A percentile compares a stretch with the other conserved stretches of the same genome.
Evolutionary conservation across 2,888 invertebrate genomes (phyloP).

Genomic region (Melinaea menophilus): DNA sequence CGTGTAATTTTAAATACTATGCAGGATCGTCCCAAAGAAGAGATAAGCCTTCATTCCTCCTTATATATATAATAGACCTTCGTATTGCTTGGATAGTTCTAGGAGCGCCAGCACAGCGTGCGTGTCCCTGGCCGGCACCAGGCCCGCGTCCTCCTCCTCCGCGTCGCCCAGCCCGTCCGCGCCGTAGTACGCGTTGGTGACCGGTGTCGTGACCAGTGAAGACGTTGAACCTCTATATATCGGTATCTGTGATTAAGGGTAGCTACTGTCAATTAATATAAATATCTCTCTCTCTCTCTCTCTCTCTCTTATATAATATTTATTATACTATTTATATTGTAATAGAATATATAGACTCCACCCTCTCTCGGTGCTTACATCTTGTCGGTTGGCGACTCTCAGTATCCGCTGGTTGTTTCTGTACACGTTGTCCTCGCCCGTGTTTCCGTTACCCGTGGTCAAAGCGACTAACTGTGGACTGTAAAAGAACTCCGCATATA

Average conservation of each 20-base stretch:
- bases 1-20: too few species aligned
- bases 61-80: conserved; percentile 51
- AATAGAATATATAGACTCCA: too few species aligned
- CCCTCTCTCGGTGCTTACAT: conserved; percentile 69
- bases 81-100: conserved; percentile 74
- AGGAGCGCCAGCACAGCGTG: conserved; percentile 80
- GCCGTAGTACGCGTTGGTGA: conserved; percentile 72
- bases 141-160: conserved; percentile 57
- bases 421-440: conserved; percentile 81
- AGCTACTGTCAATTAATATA: not conserved
- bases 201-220: conserved; percentile 61
- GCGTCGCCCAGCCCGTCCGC: conserved; percentile 85
- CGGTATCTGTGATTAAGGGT: conserved; percentile 77
- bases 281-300: not conserved
- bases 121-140: conserved; percentile 65
- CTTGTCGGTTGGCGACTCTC: conserved; percentile 74
- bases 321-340: too few species aligned
- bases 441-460: conserved; percentile 87
- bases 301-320: too few species aligned
- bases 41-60: not conserved
- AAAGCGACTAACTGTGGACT: conserved; percentile 80
- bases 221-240: conserved; percentile 81
- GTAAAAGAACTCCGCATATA: conserved; percentile 18
- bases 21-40: too few species aligned
- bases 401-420: conserved; percentile 84